Base-by-base conservation (phyloP, 2,888 invertebrate genomes). In the Automeris io region DNA sequence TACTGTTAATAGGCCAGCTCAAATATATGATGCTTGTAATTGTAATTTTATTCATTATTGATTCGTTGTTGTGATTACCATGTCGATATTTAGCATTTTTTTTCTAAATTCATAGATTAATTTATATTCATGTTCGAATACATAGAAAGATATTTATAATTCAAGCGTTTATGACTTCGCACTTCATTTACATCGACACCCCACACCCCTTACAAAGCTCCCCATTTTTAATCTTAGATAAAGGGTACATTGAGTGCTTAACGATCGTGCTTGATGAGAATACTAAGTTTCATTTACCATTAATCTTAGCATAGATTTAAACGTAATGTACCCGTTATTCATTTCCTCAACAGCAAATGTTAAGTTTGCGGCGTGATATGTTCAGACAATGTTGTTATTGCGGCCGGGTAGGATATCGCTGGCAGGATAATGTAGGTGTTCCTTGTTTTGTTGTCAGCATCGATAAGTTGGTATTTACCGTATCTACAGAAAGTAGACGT, bases 201-300 rank as follows among this genome's bases (percentile, higher is more conserved):
- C 16, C 16, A 7, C 16, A 8, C 8, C 29, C 6, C 4, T 29
- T 7, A 45, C 45, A 49, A 57, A 51, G 51, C 54, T 58, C 62
- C 68, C 71, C 61, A 63, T 79, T 83, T 81, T 81, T 82, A 81
- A 83, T 83, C 83, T 81, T 65, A 82, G 81, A 82, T 83, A 83
- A 82, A 82, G 77, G 75, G 72, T 77, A 75, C 76, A 81, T 82
- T 77, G 81, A 81, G 78, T 77, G 67, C 78, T 76, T 78, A 80
- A 77, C 75, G 72, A 66, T 73, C 74, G 61, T 63, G 69, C 69
- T 70, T 68, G 54, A 54, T 47, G 12, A 24, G 12, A 18, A 36
- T 4, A 21, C 37, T 18, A 37, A 37, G 13, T 16, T 8, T n/a
- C 13, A 3, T 29, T 29, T 16, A 41, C 29, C 18, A 5, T 19